Percentiles rank a stretch among this genome's conserved stretches.
These are phyloP conservation scores for Slavum lentiscoides DNA, from an alignment of 2,888 invertebrate species.

Conservation along the genomic window DNA sequence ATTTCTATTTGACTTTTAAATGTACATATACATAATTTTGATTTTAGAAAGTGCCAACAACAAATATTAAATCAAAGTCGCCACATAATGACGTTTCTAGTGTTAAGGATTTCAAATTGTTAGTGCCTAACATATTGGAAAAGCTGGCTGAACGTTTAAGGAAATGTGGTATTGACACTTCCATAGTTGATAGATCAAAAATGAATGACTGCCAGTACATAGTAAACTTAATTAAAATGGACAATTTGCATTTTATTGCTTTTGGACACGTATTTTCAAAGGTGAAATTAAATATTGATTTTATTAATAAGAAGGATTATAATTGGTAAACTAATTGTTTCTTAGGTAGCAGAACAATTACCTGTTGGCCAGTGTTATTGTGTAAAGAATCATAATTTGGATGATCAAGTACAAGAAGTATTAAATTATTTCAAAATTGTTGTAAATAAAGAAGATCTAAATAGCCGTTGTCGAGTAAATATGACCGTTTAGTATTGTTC, in stretches of 20 bases:
- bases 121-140: conserved; percentile 63
- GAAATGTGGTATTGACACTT: conserved; percentile 68
- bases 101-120: conserved; percentile 39
- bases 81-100: conserved; percentile 21
- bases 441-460: conserved; percentile 69
- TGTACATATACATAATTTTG: background rate
- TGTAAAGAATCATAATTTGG: conserved; percentile 64
- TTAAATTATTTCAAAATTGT: conserved; percentile 69
- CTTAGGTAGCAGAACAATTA: conserved; percentile 61
- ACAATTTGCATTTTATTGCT: conserved; percentile 37
- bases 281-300: conserved; percentile 2
- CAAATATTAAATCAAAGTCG: conserved; percentile 15
- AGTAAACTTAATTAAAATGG: conserved; percentile 20
- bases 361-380: conserved; percentile 66
- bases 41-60: conserved; percentile 32
- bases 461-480: conserved; percentile 72
- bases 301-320: background rate
- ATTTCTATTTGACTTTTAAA: background rate
- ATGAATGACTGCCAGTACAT: conserved; percentile 22
- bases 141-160: conserved; percentile 68
- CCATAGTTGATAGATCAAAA: conserved; percentile 60
- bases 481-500: background rate
- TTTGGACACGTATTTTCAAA: conserved; percentile 37
- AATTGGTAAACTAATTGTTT: conserved; percentile 2
- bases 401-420: conserved; percentile 71